Conservation (phyloP, 2,113 vertebrate species). For the Phoenicopterus ruber region DNA sequence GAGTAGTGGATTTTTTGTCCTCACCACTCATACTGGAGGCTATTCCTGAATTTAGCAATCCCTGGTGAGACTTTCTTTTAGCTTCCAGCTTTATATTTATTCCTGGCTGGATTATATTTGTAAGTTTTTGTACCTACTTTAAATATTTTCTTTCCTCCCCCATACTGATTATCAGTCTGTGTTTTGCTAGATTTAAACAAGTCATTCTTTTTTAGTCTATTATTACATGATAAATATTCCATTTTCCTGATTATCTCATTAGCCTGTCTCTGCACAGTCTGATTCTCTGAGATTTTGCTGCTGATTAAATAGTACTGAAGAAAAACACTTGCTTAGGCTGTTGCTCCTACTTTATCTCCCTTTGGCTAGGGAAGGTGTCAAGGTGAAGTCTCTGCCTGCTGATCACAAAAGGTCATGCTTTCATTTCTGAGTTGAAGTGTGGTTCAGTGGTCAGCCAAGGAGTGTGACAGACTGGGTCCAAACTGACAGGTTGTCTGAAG, state of each 20-base stretch:
- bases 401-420: neutral
- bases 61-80: too few relatives aligned
- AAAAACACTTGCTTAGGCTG: neutral
- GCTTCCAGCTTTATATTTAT: too few relatives aligned
- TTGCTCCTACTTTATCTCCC: neutral
- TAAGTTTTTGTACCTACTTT: too few relatives aligned
- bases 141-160: neutral
- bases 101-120: too few relatives aligned
- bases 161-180: neutral
- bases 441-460: neutral
- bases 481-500: neutral
- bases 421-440: neutral
- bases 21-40: too few relatives aligned
- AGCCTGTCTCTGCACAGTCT: neutral
- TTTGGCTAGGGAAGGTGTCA: neutral
- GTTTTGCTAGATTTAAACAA: neutral
- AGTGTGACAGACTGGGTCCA: neutral
- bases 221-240: neutral
- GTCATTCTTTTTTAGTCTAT: neutral
- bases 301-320: neutral
- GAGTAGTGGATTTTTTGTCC: too few relatives aligned
- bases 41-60: too few relatives aligned
- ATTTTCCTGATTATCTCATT: neutral
- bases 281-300: neutral
- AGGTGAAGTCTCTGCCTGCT: neutral